Percentiles rank a stretch among this genome's conserved stretches.
Evolutionary conservation across 2,888 invertebrate genomes (phyloP).

Genomic region (Mythimna ferrago): DNA sequence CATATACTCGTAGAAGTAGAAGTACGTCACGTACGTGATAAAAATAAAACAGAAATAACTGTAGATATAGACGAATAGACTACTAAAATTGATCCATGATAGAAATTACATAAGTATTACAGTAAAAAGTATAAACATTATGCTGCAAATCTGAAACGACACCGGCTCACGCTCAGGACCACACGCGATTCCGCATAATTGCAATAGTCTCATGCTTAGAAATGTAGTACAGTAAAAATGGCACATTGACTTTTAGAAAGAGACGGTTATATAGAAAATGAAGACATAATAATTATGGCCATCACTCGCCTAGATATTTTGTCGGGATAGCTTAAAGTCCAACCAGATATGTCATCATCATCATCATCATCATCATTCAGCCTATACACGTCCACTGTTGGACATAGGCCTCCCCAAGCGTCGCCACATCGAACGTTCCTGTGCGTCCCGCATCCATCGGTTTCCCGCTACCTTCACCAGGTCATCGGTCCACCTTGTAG

Average conservation of each 20-base stretch:
- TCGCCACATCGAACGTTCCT: no score
- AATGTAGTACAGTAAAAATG: conserved; percentile 35
- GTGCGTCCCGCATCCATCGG: no score
- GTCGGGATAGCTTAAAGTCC: no score
- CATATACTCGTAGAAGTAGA: conserved; percentile 13
- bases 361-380: no score
- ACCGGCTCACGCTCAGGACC: conserved; percentile 45
- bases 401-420: no score
- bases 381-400: no score
- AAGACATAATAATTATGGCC: no score
- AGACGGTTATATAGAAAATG: neutral
- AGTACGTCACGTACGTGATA: neutral
- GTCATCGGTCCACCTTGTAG: no score
- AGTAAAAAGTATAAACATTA: conserved; percentile 64
- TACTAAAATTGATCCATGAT: conserved; percentile 55
- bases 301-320: no score
- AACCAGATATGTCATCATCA: no score
- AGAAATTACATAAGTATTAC: conserved; percentile 64
- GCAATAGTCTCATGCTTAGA: conserved; percentile 52
- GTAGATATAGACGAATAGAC: conserved; percentile 53
- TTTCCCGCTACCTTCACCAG: no score
- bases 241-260: conserved; percentile 4
- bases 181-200: conserved; percentile 64
- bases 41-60: conserved; percentile 44
- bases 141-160: conserved; percentile 52